A percentile compares a stretch with the other conserved stretches of the same genome.
Conservation (phyloP, 2,888 invertebrate genomes). For the Pantelozetes paolii region DNA sequence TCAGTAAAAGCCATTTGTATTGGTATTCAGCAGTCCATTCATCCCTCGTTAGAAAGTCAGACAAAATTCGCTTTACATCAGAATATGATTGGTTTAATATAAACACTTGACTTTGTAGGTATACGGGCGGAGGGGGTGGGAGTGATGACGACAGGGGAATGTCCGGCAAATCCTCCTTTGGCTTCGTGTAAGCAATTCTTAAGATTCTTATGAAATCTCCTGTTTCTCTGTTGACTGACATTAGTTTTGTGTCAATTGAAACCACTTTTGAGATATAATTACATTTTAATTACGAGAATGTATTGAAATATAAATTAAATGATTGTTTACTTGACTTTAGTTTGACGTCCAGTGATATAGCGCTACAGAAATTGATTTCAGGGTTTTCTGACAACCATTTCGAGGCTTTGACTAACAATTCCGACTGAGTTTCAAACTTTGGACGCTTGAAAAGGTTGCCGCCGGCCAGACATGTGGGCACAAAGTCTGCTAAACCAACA, state of each 20-base stretch:
- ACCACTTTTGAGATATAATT: slow-evolving; percentile 7
- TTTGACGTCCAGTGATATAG: slow-evolving; percentile 37
- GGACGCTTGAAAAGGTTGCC: slow-evolving; percentile 47
- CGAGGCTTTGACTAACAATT: slow-evolving; percentile 45
- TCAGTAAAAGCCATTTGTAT: slow-evolving; percentile 5
- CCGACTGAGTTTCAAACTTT: slow-evolving; percentile 46
- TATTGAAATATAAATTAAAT: too few relatives aligned
- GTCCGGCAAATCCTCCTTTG: not conserved
- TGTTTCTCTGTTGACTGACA: slow-evolving; percentile 46
- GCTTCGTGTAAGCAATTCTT: slow-evolving; percentile 44
- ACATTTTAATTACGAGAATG: not conserved
- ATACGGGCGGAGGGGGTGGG: slow-evolving; percentile 37
- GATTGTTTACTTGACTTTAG: slow-evolving; percentile 40
- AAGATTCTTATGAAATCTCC: slow-evolving; percentile 46
- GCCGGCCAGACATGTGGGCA: slow-evolving; percentile 43
- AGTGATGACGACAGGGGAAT: slow-evolving; percentile 5
- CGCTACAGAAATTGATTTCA: slow-evolving; percentile 25
- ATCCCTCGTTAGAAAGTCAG: slow-evolving; percentile 23
- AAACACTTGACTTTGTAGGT: slow-evolving; percentile 10
- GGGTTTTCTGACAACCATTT: slow-evolving; percentile 44
- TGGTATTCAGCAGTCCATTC: slow-evolving; percentile 9
- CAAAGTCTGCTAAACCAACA: slow-evolving; percentile 46
- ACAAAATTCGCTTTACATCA: slow-evolving; percentile 22
- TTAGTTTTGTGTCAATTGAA: slow-evolving; percentile 44
- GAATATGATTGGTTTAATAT: slow-evolving; percentile 16